phyloP scores from a whole-genome alignment of 2,797 vertebrate genomes.

The Ctenosaura bakeri region DNA sequence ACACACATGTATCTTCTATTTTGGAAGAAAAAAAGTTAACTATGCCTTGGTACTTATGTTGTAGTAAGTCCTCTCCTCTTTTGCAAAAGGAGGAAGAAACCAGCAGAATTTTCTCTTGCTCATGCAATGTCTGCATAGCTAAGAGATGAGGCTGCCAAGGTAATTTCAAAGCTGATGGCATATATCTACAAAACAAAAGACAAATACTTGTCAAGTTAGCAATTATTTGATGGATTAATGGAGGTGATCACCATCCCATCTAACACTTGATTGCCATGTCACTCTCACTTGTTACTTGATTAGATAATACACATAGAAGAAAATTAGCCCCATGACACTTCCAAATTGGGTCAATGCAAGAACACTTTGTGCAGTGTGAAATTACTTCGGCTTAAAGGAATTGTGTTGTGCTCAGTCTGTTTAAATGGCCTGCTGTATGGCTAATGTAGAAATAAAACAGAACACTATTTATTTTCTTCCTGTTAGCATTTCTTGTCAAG shows the following conservation, averaged over 20 bases:
- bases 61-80: not conserved
- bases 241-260: conserved; percentile 27
- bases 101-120: not conserved
- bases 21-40: not conserved
- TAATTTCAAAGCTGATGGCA: conserved; percentile 33
- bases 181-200: conserved; percentile 37
- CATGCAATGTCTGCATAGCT: not conserved
- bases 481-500: not conserved
- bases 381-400: conserved; percentile 16
- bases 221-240: conserved; percentile 52
- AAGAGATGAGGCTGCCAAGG: conserved; percentile 22
- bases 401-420: conserved; percentile 10
- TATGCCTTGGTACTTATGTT: not conserved
- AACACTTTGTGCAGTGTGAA: conserved; percentile 25
- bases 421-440: not conserved
- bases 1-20: not conserved
- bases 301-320: conserved; percentile 43
- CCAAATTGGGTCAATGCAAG: conserved; percentile 27
- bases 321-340: conserved; percentile 39
- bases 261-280: conserved; percentile 44
- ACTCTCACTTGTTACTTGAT: conserved; percentile 42
- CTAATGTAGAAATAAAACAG: not conserved
- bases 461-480: not conserved
- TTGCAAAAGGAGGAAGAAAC: not conserved
- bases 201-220: conserved; percentile 40